A percentile compares a stretch with the other conserved stretches of the same genome.
Evolutionary conservation across 2,797 vertebrate genomes (phyloP).

Genomic region (Sebastes matsubarae): DNA sequence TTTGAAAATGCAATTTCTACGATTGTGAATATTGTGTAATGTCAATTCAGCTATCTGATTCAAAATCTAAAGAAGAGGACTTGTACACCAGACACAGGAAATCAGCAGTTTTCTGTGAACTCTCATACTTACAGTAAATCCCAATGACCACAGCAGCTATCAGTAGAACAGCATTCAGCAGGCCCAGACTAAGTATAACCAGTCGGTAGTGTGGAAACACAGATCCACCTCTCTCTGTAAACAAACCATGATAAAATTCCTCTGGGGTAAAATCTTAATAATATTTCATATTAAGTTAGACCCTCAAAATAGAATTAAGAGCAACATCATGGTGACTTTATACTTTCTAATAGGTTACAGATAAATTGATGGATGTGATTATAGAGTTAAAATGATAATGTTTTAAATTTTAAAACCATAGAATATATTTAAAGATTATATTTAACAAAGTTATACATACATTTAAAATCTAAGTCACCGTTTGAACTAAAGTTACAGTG

Average conservation of each 20-base stretch:
- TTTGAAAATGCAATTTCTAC: neutral
- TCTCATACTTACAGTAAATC: constrained; percentile 74
- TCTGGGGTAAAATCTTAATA: neutral
- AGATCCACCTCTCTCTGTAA: constrained; percentile 29
- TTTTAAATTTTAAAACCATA: neutral
- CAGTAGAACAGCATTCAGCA: constrained; percentile 67
- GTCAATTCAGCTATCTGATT: neutral
- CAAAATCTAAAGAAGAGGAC: neutral
- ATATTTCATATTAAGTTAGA: neutral
- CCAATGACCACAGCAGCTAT: constrained; percentile 58
- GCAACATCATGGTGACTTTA: neutral
- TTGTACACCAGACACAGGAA: neutral
- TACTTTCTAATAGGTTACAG: neutral
- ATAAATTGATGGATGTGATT: neutral
- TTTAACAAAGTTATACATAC: neutral
- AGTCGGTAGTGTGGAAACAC: constrained; percentile 38
- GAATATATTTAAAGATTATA: neutral
- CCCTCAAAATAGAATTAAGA: neutral
- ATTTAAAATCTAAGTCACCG: neutral
- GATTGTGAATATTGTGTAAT: neutral
- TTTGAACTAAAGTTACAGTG: neutral
- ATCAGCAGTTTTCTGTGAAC: neutral
- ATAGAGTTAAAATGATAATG: neutral
- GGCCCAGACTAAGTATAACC: constrained; percentile 55
- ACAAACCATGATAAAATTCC: constrained; percentile 34